Base-by-base conservation (phyloP, 2,888 invertebrate species). In the Tetramorium bicarinatum region DNA sequence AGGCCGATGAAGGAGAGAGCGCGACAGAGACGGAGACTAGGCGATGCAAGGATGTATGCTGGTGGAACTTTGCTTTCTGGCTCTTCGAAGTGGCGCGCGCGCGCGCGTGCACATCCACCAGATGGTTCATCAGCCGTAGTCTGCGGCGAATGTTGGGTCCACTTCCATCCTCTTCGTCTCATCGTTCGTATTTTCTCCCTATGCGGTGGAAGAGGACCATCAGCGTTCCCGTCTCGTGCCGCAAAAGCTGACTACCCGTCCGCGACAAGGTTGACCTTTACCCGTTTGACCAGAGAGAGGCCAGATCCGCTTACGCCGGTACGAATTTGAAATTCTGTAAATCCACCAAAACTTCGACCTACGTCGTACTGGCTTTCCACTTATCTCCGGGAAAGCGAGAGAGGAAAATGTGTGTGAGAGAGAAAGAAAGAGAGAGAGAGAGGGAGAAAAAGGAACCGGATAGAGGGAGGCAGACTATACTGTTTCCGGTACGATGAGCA, bases 231-330 rank as follows among this genome's bases (percentile, higher is more conserved):
- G 18, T 52, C 44, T 18, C 38, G n/a, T 15, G 67, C 77, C 69
- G 77, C 69, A 77, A 77, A 77, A 77, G 77, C 71, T 82, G 61
- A 49, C 74, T 67, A 29, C 69, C 67, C 77, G 41, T n/a, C 74
- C 71, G 64, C 54, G 76, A 87, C 88, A 86, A 82, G 88, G 72
- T 44, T 87, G 85, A 88, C 89, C 85, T 88, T 87, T 87, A 82
- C 87, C 82, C 87, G 87, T 89, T 90, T 87, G 91, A 87, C 88
- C 87, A 89, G 85, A 87, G 83, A 85, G 85, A 87, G 85, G 88
- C 89, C 85, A 88, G 88, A 92, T 92, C 92, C 92, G 92, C 92
- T 92, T 92, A 92, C 87, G 88, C 84, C 84, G 66, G 74, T 87
- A 88, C 92, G 89, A 91, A 91, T 92, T 90, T 86, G 83, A 88